Conservation (phyloP, 1,140 invertebrate species). For the Brachionus koreanus region DNA sequence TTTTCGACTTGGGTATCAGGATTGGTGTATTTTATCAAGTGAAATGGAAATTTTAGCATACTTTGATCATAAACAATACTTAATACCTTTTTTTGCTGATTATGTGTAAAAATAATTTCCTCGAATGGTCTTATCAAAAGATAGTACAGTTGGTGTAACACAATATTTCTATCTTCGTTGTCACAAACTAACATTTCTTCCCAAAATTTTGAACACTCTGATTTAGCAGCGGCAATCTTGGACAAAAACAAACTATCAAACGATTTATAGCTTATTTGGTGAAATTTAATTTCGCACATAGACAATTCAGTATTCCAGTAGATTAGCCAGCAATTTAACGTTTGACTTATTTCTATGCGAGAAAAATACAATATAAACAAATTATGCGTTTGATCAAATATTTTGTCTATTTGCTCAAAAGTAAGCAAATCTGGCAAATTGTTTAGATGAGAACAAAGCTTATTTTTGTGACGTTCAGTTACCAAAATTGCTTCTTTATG, state of each 20-base stretch:
- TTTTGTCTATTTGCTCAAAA: constrained; percentile 37
- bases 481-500: constrained; percentile 29
- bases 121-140: constrained; percentile 12
- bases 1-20: neutral
- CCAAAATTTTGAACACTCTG: neutral
- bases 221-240: constrained; percentile 1
- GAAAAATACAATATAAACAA: neutral
- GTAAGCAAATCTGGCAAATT: neutral
- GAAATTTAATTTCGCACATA: neutral
- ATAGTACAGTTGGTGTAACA: constrained; percentile 22
- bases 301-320: neutral
- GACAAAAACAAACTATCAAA: constrained; percentile 41
- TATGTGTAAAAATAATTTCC: neutral
- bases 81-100: neutral
- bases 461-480: constrained; percentile 5
- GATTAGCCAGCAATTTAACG: constrained; percentile 30
- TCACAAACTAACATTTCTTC: constrained; percentile 23
- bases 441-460: neutral
- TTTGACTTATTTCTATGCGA: neutral
- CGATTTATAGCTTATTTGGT: constrained; percentile 26
- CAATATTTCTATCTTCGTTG: neutral
- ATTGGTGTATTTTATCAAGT: constrained; percentile 1
- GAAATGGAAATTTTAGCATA: constrained; percentile 39
- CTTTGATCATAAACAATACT: neutral
- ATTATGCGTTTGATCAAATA: neutral